These are phyloP conservation scores for Prionailurus bengalensis DNA, from an alignment of 2,113 vertebrate species.

Conservation along the genomic window DNA sequence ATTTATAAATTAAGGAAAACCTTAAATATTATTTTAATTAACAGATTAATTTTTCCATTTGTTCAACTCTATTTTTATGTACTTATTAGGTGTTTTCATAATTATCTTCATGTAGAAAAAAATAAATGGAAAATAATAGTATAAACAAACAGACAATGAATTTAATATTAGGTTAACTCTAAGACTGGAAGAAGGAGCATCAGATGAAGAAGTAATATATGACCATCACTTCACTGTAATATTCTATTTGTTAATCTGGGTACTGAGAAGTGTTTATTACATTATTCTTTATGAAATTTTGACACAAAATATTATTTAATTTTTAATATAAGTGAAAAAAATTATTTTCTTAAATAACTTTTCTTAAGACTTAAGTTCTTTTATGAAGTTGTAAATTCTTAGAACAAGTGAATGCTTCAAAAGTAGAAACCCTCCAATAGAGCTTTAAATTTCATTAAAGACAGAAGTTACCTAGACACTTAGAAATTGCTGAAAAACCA, in stretches of 20 bases:
- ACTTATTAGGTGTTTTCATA: not conserved
- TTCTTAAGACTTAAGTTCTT: not conserved
- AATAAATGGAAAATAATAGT: not conserved
- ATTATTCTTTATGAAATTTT: not conserved
- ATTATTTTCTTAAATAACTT: not conserved
- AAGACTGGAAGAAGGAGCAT: not conserved
- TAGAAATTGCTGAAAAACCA: not conserved
- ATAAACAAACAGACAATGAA: not conserved
- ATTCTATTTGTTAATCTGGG: not conserved
- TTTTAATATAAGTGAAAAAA: not conserved
- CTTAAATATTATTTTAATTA: not conserved
- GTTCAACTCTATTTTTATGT: not conserved
- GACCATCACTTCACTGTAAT: not conserved
- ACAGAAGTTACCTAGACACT: not conserved
- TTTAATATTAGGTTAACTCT: not conserved
- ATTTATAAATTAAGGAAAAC: not conserved
- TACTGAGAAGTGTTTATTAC: not conserved
- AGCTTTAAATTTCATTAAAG: not conserved
- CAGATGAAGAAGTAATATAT: not conserved
- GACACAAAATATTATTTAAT: not conserved
- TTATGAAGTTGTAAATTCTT: not conserved
- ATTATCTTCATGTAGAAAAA: not conserved
- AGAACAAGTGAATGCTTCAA: not conserved
- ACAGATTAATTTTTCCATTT: not conserved
- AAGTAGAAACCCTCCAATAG: not conserved